Base-by-base conservation (phyloP, 1,140 invertebrate genomes). In the Nasonia giraulti region DNA sequence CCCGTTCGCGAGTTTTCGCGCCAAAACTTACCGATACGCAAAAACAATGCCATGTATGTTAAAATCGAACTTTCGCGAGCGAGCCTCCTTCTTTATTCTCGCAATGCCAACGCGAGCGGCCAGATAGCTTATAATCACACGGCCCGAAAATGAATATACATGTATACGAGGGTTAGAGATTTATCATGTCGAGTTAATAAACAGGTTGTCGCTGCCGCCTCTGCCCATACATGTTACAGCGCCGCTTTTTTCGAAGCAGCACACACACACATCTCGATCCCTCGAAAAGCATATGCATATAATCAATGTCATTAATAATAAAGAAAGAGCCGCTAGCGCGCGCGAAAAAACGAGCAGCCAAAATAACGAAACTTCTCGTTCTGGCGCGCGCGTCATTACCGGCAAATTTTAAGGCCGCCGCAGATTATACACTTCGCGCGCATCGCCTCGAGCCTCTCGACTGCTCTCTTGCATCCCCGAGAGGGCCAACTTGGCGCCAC, bases 401-500 rank as follows among this genome's bases (percentile, higher is more conserved):
- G 20, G 77, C 77, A 79, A 68, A 27, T 37, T 79, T 79, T 79
- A 79, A 79, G 77, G 17, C 50, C 33, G 31, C 77, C 23, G 50
- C 55, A 66, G 77, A 79, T 79, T 79, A 66, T 40, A 66, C 20
- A 14, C 77, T 20, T 79, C 77, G 47, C 40, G 47, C 40, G n/a
- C 27, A 66, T 66, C n/a, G 77, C 77, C 47, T 17, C 20, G 44
- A 76, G 74, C 3, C 37, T 76, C 37, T 50, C 74, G 44, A 76
- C n/a, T 76, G 55, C 44, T 11, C 12, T 11, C 33, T 20, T 76
- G n/a, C 74, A 33, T 44, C 40, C 74, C 40, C 44, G 79, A 50
- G 80, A 83, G 86, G 82, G 85, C 80, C 71, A 85, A 87, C 80
- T 87, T 89, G 89, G 89, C 88, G 88, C 89, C 88, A 88, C 86